Evolutionary conservation across 2,888 invertebrate genomes (phyloP).

Genomic region (Callimorpha dominula): DNA sequence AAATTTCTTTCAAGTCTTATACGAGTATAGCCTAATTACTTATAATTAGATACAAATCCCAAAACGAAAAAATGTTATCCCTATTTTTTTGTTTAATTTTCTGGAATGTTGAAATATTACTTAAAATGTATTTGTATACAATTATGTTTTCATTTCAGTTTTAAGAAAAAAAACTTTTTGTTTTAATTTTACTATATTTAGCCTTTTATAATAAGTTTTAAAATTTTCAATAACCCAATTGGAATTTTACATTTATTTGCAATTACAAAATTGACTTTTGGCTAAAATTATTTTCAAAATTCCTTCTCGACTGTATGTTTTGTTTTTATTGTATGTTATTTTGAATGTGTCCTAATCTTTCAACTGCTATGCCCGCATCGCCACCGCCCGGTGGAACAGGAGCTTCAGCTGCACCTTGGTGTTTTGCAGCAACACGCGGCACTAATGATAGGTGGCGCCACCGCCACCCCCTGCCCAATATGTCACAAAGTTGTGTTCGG

Average conservation of each 20-base stretch:
- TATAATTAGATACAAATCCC: neutral
- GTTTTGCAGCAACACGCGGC: constrained; percentile 98
- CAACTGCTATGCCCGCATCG: constrained; percentile 82
- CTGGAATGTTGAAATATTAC: neutral
- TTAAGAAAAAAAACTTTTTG: neutral
- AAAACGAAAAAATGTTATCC: neutral
- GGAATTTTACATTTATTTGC: constrained; percentile 28
- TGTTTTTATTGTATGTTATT: constrained; percentile 60
- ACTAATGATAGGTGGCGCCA: constrained; percentile 95
- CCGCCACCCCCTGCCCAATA: constrained; percentile 96
- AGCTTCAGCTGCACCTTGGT: constrained; percentile 97
- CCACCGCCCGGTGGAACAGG: constrained; percentile 86
- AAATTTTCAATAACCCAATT: constrained; percentile 31
- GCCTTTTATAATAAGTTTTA: constrained; percentile 40
- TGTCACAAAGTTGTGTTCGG: constrained; percentile 98
- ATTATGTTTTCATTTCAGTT: neutral
- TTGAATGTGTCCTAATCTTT: constrained; percentile 78
- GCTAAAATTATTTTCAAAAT: constrained; percentile 67
- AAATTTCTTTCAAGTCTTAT: neutral
- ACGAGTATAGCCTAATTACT: neutral
- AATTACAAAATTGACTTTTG: constrained; percentile 67
- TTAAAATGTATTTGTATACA: neutral
- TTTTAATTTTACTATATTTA: constrained; percentile 20
- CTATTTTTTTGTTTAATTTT: neutral
- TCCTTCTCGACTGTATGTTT: constrained; percentile 61